phyloP scores from a whole-genome alignment of 2,797 vertebrate genomes.

The Chloroceryle amazona region DNA sequence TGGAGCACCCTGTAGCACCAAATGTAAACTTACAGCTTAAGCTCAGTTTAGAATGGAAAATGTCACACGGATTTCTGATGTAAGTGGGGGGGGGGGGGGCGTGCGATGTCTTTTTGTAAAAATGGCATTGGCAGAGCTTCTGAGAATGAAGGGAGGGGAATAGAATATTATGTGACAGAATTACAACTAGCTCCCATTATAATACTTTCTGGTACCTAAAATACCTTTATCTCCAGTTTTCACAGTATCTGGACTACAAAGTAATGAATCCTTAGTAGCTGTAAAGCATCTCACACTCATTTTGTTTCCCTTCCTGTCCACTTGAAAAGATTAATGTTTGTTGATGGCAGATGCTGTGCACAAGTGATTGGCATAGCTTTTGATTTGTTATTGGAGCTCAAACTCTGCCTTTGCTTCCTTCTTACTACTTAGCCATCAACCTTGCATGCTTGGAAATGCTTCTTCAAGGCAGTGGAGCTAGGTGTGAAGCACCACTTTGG shows the following conservation, averaged over 20 bases:
- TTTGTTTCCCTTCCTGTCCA: background rate
- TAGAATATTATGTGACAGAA: background rate
- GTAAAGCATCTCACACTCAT: background rate
- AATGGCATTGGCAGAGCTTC: background rate
- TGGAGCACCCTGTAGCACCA: background rate
- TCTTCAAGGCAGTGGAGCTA: background rate
- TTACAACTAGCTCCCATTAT: background rate
- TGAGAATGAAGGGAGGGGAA: background rate
- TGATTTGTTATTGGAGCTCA: background rate
- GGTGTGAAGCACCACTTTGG: background rate
- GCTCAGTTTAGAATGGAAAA: background rate
- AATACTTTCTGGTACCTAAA: background rate
- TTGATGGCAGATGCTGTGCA: background rate
- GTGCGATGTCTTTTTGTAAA: background rate
- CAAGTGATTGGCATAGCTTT: background rate
- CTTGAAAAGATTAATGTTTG: background rate
- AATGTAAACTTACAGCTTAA: background rate
- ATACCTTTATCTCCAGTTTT: background rate
- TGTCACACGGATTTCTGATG: background rate
- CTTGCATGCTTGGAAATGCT: background rate
- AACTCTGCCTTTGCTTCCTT: background rate
- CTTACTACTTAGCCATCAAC: background rate
- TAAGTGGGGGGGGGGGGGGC: background rate
- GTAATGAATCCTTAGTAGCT: background rate
- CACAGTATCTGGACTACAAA: background rate